Conservation (phyloP, 1,140 invertebrate genomes). For the Hyles vespertilio region DNA sequence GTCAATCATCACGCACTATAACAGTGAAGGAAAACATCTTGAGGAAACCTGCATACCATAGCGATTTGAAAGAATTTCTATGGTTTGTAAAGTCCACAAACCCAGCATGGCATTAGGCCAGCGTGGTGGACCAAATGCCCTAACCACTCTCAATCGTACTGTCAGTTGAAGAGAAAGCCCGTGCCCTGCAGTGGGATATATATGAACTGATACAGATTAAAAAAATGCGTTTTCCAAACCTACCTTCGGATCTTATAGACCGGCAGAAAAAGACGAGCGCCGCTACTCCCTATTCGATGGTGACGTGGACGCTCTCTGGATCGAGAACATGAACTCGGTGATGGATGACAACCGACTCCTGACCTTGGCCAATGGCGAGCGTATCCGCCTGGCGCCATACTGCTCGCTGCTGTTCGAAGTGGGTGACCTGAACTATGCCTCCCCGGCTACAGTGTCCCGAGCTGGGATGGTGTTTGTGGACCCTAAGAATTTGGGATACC, state of each 20-base stretch:
- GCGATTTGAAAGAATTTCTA: no score
- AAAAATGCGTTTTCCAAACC: neutral
- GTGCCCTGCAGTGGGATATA: neutral
- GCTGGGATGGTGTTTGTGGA: constrained; percentile 96
- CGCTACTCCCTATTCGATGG: constrained; percentile 94
- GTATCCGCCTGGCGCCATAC: constrained; percentile 87
- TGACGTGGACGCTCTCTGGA: constrained; percentile 95
- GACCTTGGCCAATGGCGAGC: constrained; percentile 92
- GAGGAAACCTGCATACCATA: no score
- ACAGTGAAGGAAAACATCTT: no score
- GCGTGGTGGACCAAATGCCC: no score
- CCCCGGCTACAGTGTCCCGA: constrained; percentile 92
- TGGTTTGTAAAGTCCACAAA: no score
- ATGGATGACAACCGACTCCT: constrained; percentile 96
- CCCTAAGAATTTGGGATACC: constrained; percentile 91
- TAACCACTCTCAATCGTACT: no score
- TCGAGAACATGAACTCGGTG: constrained; percentile 97
- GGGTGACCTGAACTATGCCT: constrained; percentile 91
- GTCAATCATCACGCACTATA: no score
- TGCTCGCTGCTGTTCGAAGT: constrained; percentile 94
- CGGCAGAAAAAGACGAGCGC: constrained; percentile 79
- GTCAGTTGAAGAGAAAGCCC: no score
- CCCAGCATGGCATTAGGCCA: no score
- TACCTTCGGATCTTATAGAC: constrained; percentile 26
- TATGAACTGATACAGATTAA: neutral